These are phyloP conservation scores for Panurus biarmicus DNA, from an alignment of 2,113 vertebrate species.

Conservation along the genomic window DNA sequence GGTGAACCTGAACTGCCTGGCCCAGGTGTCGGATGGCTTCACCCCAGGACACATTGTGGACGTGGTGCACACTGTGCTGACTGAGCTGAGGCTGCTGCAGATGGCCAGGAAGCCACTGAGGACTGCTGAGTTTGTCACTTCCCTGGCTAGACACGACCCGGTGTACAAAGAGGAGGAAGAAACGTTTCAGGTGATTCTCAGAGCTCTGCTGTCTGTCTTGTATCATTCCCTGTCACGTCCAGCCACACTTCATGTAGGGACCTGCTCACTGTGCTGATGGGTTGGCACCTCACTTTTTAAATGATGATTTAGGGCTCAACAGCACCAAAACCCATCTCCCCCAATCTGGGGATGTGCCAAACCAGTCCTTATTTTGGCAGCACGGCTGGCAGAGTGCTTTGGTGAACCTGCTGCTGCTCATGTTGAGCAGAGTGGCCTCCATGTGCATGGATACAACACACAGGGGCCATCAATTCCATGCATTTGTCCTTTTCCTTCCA, in stretches of 20 bases:
- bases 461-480: too few relatives aligned
- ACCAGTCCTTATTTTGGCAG: background rate
- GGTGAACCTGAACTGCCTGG: slow-evolving; percentile 75
- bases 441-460: accelerated
- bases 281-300: background rate
- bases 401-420: background rate
- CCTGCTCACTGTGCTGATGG: background rate
- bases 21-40: slow-evolving; percentile 79
- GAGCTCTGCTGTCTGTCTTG: background rate
- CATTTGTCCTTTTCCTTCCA: background rate
- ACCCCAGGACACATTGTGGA: slow-evolving; percentile 72
- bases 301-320: background rate
- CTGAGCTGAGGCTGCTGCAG: slow-evolving; percentile 61
- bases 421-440: background rate
- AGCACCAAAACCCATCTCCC: background rate
- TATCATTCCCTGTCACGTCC: accelerated
- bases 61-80: slow-evolving; percentile 63
- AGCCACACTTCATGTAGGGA: background rate
- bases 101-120: slow-evolving; percentile 64
- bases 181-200: slow-evolving; percentile 70
- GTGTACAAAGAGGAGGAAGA: slow-evolving; percentile 84
- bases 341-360: background rate
- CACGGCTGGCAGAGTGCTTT: background rate
- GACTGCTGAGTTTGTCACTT: slow-evolving; percentile 68
- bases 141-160: slow-evolving; percentile 65